These are phyloP conservation scores for Phymanthus crucifer DNA, from an alignment of 92 coral and sea anemone genomes.

Conservation along the genomic window DNA sequence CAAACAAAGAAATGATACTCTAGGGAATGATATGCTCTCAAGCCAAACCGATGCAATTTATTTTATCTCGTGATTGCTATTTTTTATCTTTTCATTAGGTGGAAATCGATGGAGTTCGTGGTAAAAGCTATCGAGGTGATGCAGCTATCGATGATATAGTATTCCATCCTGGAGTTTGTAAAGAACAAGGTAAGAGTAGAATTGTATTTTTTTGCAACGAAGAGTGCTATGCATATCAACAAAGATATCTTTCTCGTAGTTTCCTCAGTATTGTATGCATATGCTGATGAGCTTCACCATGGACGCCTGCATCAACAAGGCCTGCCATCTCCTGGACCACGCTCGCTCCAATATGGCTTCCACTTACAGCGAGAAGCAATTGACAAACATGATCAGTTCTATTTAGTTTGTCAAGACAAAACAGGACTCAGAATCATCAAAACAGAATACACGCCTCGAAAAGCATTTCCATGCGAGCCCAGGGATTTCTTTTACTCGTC, in stretches of 20 bases:
- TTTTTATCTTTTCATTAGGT: too few relatives aligned
- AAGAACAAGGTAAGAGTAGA: too few relatives aligned
- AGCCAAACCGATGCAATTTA: too few relatives aligned
- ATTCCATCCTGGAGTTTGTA: too few relatives aligned
- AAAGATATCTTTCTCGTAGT: background rate
- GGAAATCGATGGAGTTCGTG: too few relatives aligned
- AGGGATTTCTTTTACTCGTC: slow-evolving; percentile 6
- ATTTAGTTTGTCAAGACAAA: background rate
- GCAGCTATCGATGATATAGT: too few relatives aligned
- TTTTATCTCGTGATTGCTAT: too few relatives aligned
- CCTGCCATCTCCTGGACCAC: background rate
- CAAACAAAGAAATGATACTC: too few relatives aligned
- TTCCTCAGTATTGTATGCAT: background rate
- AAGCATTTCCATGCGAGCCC: slow-evolving; percentile 1
- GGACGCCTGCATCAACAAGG: background rate
- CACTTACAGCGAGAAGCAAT: background rate
- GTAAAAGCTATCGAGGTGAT: too few relatives aligned
- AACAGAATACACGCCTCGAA: background rate
- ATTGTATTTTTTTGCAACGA: too few relatives aligned
- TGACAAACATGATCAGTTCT: background rate
- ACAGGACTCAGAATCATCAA: background rate
- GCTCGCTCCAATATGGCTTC: background rate
- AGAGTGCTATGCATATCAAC: too few relatives aligned
- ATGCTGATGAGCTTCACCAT: background rate
- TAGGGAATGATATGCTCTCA: too few relatives aligned